Evolutionary conservation across 2,888 invertebrate genomes (phyloP), one percentile per base, ranked within the genome.

Genomic region (Nebria salina): DNA sequence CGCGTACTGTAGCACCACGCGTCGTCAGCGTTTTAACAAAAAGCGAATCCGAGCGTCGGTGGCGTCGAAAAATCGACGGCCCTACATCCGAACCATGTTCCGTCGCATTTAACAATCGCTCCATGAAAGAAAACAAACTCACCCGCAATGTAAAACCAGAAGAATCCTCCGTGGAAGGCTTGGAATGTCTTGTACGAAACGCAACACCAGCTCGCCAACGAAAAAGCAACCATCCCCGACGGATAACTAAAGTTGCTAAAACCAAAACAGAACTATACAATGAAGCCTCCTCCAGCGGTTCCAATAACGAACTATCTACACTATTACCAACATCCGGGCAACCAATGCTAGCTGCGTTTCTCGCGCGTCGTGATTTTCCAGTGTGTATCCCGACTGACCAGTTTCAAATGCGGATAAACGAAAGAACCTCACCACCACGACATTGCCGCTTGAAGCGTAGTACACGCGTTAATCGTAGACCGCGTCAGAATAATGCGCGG

Each of bases 291-390:
- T 88, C 92, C 86, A 91, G 93, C 89, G 88, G 93, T 88, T 89
- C 94, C 85, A 92, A 93, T 89, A 87, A 92, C 90, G 88, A 94
- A 90, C 83, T 92, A 82, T 94, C 93, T 86, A 93, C 93, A 1
- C 88, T 94, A 41, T 88, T 94, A 74, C 92, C 93, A 0, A 92
- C 91, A 34, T 91, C 92, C 0, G 91, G 92, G 87, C 91, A 92
- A 11, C 89, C 88, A 9, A 87, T 94, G 72, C 86, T 94, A 68
- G 93, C 94, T 2, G 93, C 93, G 2, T 92, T 94, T 85, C 88
- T 94, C 3, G 92, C 92, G 84, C 90, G 92, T 76, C 90, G 91
- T 43, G 93, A 93, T 81, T 90, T 91, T 83, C 87, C 87, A 87
- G 82, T 90, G 66, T 90, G 90, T 84, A 85, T 89, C 64, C 88